phyloP scores from a whole-genome alignment of 1,140 invertebrate genomes.

The Melipona quadrifasciata region DNA sequence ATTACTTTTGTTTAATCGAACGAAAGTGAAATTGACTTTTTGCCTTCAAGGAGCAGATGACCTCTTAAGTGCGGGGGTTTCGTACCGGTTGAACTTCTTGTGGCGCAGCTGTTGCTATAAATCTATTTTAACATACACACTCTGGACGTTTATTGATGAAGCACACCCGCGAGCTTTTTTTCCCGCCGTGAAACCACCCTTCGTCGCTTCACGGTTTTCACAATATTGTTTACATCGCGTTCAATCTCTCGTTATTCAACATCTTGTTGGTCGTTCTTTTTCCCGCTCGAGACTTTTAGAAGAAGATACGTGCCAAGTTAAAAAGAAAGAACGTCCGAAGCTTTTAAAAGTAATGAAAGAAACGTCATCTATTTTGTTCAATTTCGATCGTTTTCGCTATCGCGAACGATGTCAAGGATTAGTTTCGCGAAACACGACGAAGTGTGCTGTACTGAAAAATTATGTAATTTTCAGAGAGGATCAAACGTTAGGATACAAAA shows the following conservation, averaged over 20 bases:
- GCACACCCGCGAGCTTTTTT: background rate
- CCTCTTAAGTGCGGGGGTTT: background rate
- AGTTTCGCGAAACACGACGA: background rate
- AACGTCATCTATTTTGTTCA: background rate
- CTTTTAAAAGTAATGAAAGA: background rate
- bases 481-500: background rate
- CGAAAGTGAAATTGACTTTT: background rate
- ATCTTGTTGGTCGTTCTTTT: background rate
- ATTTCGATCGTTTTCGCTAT: background rate
- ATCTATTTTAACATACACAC: constrained; percentile 38
- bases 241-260: background rate
- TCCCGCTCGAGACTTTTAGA: too few species aligned
- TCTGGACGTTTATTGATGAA: constrained; percentile 14
- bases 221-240: background rate
- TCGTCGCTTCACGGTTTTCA: background rate
- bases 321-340: background rate
- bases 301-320: background rate
- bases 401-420: background rate
- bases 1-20: background rate
- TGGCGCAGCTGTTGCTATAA: constrained; percentile 22
- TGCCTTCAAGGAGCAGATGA: background rate
- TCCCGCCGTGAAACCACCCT: background rate
- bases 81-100: background rate
- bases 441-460: background rate
- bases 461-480: background rate